A percentile compares a stretch with the other conserved stretches of the same genome.
phyloP scores from a whole-genome alignment of 2,113 vertebrate species.

The Rhinolophus sinicus region DNA sequence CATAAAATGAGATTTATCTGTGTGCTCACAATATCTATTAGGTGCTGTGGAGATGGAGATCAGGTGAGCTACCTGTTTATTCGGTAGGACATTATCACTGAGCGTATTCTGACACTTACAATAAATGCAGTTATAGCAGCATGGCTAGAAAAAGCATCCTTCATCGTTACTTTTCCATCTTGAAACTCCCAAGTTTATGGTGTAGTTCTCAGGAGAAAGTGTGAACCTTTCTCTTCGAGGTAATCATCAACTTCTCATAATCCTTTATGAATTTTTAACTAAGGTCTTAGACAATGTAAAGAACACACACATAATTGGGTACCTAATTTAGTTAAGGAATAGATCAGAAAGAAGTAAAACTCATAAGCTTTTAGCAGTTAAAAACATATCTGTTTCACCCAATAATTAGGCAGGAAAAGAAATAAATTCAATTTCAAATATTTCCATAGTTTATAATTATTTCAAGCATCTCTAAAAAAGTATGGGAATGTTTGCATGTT shows the following conservation, averaged over 20 bases:
- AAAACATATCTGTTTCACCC: constrained; percentile 8
- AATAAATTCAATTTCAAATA: neutral
- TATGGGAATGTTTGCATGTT: neutral
- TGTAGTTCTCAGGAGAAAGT: constrained; percentile 64
- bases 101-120: constrained; percentile 58
- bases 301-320: constrained; percentile 63
- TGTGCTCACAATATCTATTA: constrained; percentile 77
- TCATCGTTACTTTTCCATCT: neutral
- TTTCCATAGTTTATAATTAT: neutral
- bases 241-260: constrained; percentile 62
- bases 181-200: constrained; percentile 59
- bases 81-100: constrained; percentile 73
- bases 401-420: neutral
- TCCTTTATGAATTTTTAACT: constrained; percentile 77
- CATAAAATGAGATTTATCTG: constrained; percentile 80
- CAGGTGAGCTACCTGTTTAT: constrained; percentile 54
- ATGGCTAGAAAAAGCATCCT: constrained; percentile 53
- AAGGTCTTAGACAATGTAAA: constrained; percentile 65
- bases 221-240: constrained; percentile 69
- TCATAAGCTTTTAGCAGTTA: constrained; percentile 24
- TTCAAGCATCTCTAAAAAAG: neutral
- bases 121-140: constrained; percentile 66
- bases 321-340: constrained; percentile 58
- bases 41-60: constrained; percentile 46
- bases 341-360: constrained; percentile 52